Percentiles rank a stretch among this genome's conserved stretches.
These are phyloP conservation scores for Pocillopora meandrina DNA, from an alignment of 92 coral and sea anemone genomes.

Conservation along the genomic window DNA sequence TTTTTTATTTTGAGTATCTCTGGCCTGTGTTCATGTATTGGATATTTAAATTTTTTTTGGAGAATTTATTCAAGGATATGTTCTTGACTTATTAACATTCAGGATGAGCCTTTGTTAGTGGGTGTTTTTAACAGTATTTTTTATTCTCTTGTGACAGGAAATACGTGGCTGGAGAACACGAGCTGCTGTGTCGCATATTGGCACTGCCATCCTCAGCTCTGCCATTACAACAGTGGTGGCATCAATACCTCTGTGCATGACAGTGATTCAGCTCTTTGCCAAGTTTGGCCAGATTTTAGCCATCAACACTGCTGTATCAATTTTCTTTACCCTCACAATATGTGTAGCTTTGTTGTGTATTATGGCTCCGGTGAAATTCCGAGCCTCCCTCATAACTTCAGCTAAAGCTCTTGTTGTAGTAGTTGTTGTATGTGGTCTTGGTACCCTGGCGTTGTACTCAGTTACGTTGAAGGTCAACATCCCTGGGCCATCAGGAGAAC, in stretches of 20 bases:
- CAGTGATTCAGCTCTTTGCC: constrained; percentile 93
- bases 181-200: constrained; percentile 97
- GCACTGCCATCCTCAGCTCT: constrained; percentile 93
- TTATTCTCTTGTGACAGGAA: constrained; percentile 32
- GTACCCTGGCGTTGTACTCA: constrained; percentile 49
- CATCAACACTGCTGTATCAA: constrained; percentile 92
- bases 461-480: constrained; percentile 68
- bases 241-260: constrained; percentile 87
- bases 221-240: constrained; percentile 93
- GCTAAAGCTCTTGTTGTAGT: constrained; percentile 53
- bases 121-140: neutral
- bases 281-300: constrained; percentile 97
- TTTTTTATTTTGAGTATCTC: too few species aligned
- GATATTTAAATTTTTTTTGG: too few species aligned
- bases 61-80: too few species aligned
- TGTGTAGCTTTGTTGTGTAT: constrained; percentile 79
- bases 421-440: constrained; percentile 31
- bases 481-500: constrained; percentile 87
- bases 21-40: too few species aligned
- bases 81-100: too few species aligned
- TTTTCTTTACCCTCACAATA: constrained; percentile 79
- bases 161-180: constrained; percentile 82
- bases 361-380: constrained; percentile 83
- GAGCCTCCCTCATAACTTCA: constrained; percentile 52
- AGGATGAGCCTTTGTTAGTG: neutral